A percentile compares a stretch with the other conserved stretches of the same genome.
phyloP scores from a whole-genome alignment of 2,888 invertebrate species.

The Lasioglossum villosulum region DNA sequence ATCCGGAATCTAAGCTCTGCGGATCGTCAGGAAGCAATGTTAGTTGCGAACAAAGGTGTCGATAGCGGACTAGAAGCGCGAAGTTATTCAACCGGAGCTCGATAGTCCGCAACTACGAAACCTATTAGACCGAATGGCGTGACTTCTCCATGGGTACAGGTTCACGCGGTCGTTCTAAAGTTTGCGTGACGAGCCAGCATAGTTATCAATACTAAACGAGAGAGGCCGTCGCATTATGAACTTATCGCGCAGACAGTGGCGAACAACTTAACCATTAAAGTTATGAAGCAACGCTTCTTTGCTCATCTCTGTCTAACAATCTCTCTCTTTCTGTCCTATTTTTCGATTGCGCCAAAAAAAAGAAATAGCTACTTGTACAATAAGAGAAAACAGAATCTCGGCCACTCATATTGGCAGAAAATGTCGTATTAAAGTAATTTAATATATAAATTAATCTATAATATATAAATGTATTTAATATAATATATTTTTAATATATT shows the following conservation, averaged over 20 bases:
- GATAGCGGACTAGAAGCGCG: slow-evolving; percentile 32
- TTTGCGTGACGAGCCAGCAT: slow-evolving; percentile 53
- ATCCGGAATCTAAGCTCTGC: background rate
- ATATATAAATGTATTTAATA: too few species aligned
- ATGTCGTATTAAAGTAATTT: too few species aligned
- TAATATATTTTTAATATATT: too few species aligned
- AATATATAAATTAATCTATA: too few species aligned
- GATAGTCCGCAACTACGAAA: slow-evolving; percentile 64
- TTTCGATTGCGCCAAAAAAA: background rate
- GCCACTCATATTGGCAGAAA: too few species aligned
- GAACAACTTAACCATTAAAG: slow-evolving; percentile 65
- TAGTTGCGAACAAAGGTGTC: slow-evolving; percentile 26
- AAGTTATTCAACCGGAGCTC: slow-evolving; percentile 52
- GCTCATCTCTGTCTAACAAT: background rate
- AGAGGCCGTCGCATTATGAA: slow-evolving; percentile 62
- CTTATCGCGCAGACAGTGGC: slow-evolving; percentile 64
- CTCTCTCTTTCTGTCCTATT: background rate
- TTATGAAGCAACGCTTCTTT: slow-evolving; percentile 32
- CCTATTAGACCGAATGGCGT: slow-evolving; percentile 64
- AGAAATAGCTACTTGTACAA: background rate
- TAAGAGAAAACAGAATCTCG: too few species aligned
- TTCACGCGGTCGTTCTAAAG: slow-evolving; percentile 59
- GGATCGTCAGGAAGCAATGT: slow-evolving; percentile 28
- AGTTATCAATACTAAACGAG: slow-evolving; percentile 63
- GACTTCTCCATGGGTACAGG: slow-evolving; percentile 48